Conservation (phyloP, 1,140 invertebrate genomes). For the Maconellicoccus hirsutus region DNA sequence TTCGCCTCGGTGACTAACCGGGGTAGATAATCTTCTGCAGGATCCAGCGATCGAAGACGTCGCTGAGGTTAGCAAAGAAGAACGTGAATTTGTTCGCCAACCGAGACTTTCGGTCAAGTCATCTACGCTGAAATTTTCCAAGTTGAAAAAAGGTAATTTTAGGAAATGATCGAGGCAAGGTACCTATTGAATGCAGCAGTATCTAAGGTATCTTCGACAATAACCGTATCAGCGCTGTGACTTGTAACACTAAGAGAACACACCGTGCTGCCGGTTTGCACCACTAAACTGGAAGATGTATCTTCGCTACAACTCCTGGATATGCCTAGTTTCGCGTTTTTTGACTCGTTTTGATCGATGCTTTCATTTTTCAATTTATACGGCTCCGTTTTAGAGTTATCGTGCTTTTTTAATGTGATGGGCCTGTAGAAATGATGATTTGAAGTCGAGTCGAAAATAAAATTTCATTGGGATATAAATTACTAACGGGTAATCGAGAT, state of each 20-base stretch:
- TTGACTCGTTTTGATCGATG: background rate
- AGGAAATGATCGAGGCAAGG: background rate
- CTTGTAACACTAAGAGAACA: slow-evolving; percentile 3
- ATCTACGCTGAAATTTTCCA: slow-evolving; percentile 23
- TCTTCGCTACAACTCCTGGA: background rate
- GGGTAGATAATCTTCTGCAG: slow-evolving; percentile 24
- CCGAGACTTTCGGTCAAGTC: slow-evolving; percentile 13
- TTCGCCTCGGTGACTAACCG: slow-evolving; percentile 25
- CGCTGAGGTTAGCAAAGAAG: slow-evolving; percentile 25
- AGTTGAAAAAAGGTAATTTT: slow-evolving; percentile 12
- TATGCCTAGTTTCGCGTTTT: background rate
- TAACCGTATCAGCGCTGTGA: background rate
- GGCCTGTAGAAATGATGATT: background rate
- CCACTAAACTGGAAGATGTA: background rate
- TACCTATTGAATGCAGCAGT: background rate
- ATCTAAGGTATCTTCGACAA: background rate
- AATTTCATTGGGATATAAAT: background rate
- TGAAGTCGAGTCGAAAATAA: slow-evolving; percentile 14
- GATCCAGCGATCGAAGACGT: slow-evolving; percentile 25
- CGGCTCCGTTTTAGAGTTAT: background rate
- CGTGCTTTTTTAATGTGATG: background rate
- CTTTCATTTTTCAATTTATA: background rate
- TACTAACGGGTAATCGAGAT: slow-evolving; percentile 12
- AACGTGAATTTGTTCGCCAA: slow-evolving; percentile 14
- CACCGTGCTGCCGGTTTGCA: background rate